Conservation (phyloP, 1,140 invertebrate genomes). For the Drosophila pseudoobscura region DNA sequence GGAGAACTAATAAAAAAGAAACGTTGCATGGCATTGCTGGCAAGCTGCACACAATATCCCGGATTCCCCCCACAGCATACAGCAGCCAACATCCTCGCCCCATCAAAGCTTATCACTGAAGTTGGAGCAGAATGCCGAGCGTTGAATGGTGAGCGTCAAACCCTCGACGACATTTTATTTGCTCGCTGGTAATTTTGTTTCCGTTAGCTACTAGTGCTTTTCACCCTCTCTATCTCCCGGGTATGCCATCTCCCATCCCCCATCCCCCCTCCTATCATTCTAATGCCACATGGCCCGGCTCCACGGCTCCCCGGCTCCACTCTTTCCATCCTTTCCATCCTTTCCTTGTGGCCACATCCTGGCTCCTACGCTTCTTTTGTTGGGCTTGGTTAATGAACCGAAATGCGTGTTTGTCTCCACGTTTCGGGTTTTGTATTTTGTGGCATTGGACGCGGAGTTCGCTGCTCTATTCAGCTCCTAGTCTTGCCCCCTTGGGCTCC, state of each 20-base stretch:
- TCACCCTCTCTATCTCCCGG: constrained; percentile 21
- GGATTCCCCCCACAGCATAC: neutral
- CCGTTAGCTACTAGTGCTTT: constrained; percentile 68
- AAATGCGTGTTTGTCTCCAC: constrained; percentile 74
- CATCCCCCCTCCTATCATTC: neutral
- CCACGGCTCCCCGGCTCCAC: neutral
- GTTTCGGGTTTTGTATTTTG: constrained; percentile 46
- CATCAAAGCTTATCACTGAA: constrained; percentile 54
- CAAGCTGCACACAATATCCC: constrained; percentile 62
- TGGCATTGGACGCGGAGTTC: constrained; percentile 41
- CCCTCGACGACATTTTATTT: constrained; percentile 79
- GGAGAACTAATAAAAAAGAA: constrained; percentile 75
- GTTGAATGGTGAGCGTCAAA: constrained; percentile 43
- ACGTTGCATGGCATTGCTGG: constrained; percentile 58
- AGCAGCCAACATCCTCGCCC: neutral
- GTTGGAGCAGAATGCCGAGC: constrained; percentile 41
- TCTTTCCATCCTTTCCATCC: constrained; percentile 1
- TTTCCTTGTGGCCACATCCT: constrained; percentile 4
- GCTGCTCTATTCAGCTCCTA: constrained; percentile 9
- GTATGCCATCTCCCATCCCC: neutral
- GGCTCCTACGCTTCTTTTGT: constrained; percentile 49
- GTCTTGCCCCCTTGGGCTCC: neutral
- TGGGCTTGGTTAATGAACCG: constrained; percentile 80
- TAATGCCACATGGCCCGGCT: neutral
- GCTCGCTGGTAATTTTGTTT: constrained; percentile 77